These are phyloP conservation scores for Propsilocerus akamusi DNA, from an alignment of 1,140 invertebrate genomes.

Conservation along the genomic window DNA sequence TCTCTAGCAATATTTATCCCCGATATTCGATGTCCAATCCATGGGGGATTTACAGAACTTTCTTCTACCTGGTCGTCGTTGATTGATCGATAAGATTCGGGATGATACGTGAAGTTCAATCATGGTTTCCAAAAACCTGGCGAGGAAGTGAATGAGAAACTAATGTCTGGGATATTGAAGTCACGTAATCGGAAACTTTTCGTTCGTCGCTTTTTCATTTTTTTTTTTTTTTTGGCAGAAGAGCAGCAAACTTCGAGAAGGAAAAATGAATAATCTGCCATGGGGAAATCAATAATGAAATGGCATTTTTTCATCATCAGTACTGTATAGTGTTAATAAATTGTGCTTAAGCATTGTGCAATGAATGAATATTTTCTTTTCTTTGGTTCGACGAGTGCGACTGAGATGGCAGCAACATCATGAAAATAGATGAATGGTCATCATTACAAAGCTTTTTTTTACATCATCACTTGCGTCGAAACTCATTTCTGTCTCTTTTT, in stretches of 20 bases:
- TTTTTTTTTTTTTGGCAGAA: neutral
- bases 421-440: too few relatives aligned
- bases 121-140: neutral
- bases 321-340: neutral
- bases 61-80: neutral
- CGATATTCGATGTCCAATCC: neutral
- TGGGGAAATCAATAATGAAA: conserved; percentile 3
- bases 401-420: too few relatives aligned
- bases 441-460: too few relatives aligned
- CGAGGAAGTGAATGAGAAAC: neutral
- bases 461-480: too few relatives aligned
- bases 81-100: conserved; percentile 1
- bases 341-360: neutral
- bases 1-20: neutral
- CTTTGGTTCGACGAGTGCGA: too few relatives aligned
- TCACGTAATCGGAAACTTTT: conserved; percentile 1
- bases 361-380: neutral
- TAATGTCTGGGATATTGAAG: conserved; percentile 1
- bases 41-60: neutral
- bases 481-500: too few relatives aligned
- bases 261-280: neutral
- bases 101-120: conserved; percentile 4
- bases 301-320: neutral
- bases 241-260: neutral
- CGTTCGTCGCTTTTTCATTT: neutral